Evolutionary conservation across 2,888 invertebrate species (phyloP), one percentile per base, ranked within the genome.

Genomic region (Nipponacmea schrenckii): DNA sequence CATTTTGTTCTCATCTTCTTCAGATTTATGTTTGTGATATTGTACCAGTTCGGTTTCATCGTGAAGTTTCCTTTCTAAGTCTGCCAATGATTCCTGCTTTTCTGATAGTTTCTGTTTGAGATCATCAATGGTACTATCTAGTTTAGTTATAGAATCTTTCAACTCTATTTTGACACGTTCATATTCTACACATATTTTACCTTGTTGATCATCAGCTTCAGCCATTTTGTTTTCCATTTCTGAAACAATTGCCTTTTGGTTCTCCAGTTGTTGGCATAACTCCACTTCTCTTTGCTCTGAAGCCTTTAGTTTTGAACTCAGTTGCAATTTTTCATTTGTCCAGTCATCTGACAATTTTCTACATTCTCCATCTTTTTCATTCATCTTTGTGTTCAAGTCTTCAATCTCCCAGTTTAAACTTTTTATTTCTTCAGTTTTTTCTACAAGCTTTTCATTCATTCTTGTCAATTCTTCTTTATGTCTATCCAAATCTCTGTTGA

Each of bases 261-360:
- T 66, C n/a, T 77, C 73, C 7, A 77, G 56, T 67, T 74, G 67
- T 14, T 69, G 65, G 8, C 12, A 50, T 2, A 74, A 70, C 26
- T 70, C 70, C 26, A 64, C 27, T 15, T 46, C 27, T 26, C 56
- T 39, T 8, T 50, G 48, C 20, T 70, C 56, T 20, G 68, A 39
- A 24, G 69, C 70, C 50, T 64, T 68, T 15, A 64, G 27, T 20
- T 62, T 20, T 27, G 62, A 44, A 48, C 72, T 68, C 39, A 70
- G 27, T 26, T 46, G 62, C 15, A 62, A 48, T n/a, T 70, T 70
- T 24, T 62, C 31, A 24, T 65, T 56, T n/a, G 24, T 56, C 15
- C 48, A 14, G 10, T 44, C 7, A 10, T 27, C 20, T 14, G 27
- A 39, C 45, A 62, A 50, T n/a, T 39, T 56, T 50, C 39, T 65